Percentiles rank a stretch among this genome's conserved stretches.
Conservation (phyloP, 2,113 vertebrate genomes). For the Brachypodius melanocephalos region DNA sequence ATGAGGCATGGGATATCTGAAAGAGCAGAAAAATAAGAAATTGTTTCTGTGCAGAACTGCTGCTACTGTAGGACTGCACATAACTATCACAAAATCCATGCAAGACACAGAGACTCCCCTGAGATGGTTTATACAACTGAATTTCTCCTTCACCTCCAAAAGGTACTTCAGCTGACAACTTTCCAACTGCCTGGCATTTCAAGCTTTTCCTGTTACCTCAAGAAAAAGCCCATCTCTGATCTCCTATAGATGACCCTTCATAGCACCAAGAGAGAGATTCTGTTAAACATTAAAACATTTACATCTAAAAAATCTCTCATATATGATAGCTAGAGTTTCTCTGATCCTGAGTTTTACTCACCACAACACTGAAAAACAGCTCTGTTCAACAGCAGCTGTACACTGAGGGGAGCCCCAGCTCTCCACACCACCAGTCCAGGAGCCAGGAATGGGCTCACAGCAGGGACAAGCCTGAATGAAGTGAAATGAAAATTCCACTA, state of each 20-base stretch:
- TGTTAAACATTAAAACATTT: not conserved
- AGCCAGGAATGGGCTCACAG: not conserved
- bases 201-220: not conserved
- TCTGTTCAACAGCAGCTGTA: not conserved
- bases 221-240: not conserved
- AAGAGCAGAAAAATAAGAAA: not conserved
- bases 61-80: accelerated
- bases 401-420: not conserved
- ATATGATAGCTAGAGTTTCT: not conserved
- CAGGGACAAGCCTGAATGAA: not conserved
- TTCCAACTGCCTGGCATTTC: not conserved
- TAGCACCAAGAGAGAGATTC: not conserved
- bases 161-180: not conserved
- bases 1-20: not conserved
- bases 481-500: not conserved
- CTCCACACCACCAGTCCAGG: no score
- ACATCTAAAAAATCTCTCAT: not conserved
- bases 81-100: not conserved
- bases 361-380: not conserved
- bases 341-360: not conserved
- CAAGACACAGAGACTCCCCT: not conserved
- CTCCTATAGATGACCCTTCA: not conserved
- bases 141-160: not conserved
- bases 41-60: not conserved
- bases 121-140: not conserved